Conservation (phyloP, 1,140 invertebrate species). For the Leptinotarsa lineolata region DNA sequence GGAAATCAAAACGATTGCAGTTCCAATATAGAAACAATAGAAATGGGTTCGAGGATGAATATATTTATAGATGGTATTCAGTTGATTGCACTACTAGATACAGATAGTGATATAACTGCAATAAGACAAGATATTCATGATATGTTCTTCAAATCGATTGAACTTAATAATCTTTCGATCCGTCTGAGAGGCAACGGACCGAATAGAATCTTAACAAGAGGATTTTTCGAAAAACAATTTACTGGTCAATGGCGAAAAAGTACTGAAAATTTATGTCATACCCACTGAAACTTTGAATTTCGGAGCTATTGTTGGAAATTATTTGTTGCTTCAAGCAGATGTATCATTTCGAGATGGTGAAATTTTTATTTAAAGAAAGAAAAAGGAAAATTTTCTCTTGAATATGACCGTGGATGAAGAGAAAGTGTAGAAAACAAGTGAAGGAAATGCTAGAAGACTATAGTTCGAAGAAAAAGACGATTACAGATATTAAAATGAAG, state of each 20-base stretch:
- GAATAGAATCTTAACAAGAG: neutral
- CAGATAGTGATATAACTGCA: slow-evolving; percentile 28
- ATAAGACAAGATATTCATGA: slow-evolving; percentile 20
- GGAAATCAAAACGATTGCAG: too few species aligned
- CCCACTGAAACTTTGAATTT: slow-evolving; percentile 1
- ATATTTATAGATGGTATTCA: too few species aligned
- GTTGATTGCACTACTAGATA: too few species aligned
- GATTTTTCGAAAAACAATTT: slow-evolving; percentile 23
- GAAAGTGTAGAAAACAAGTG: slow-evolving; percentile 1
- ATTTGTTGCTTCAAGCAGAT: slow-evolving; percentile 16
- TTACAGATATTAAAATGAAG: neutral
- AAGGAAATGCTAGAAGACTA: neutral
- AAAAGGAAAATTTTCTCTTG: slow-evolving; percentile 28
- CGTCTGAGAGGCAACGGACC: slow-evolving; percentile 10
- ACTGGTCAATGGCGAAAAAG: slow-evolving; percentile 23
- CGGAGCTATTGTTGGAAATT: slow-evolving; percentile 20
- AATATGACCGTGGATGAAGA: slow-evolving; percentile 19
- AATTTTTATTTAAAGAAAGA: slow-evolving; percentile 11
- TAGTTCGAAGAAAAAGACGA: neutral
- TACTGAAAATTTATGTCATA: slow-evolving; percentile 21
- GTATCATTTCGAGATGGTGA: slow-evolving; percentile 13
- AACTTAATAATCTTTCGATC: too few species aligned
- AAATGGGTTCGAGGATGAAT: too few species aligned
- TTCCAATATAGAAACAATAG: too few species aligned
- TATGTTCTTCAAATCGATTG: neutral